Conservation (phyloP, 2,113 vertebrate species). For the Pachycephala philippinensis region DNA sequence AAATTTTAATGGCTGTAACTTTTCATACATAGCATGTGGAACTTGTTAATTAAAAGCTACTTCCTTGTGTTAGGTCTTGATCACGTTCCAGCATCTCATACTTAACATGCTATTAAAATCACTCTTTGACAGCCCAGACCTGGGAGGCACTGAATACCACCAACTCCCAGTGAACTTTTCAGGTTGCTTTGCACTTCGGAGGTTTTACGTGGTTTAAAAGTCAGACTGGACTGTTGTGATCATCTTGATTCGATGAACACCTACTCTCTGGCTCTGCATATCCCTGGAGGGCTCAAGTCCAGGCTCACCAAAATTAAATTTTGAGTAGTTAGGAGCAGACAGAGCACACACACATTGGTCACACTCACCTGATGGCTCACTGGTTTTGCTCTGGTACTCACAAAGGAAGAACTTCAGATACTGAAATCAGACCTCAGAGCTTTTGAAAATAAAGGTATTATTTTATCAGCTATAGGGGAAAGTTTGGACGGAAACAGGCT, state of each 20-base stretch:
- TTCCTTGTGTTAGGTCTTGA: slow-evolving; percentile 51
- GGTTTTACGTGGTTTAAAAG: background rate
- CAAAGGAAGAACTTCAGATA: background rate
- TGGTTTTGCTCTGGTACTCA: background rate
- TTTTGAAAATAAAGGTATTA: background rate
- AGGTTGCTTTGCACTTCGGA: background rate
- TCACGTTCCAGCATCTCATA: background rate
- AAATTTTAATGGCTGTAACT: slow-evolving; percentile 14
- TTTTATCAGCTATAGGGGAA: background rate
- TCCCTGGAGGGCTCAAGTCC: background rate
- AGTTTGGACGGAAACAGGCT: background rate
- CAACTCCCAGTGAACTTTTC: background rate
- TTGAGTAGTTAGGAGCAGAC: background rate
- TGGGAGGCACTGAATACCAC: background rate
- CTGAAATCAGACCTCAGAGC: background rate
- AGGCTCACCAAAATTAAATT: background rate
- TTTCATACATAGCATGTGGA: slow-evolving; percentile 39
- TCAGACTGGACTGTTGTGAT: background rate
- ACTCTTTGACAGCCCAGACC: background rate
- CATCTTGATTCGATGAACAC: background rate
- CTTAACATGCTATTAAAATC: slow-evolving; percentile 39
- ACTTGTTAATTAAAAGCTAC: slow-evolving; percentile 58
- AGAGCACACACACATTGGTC: rapidly evolving
- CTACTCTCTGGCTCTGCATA: background rate
- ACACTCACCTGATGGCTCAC: background rate